A percentile compares a stretch with the other conserved stretches of the same genome.
Conservation (phyloP, 1,140 invertebrate genomes). For the Zaprionus tsacasi region DNA sequence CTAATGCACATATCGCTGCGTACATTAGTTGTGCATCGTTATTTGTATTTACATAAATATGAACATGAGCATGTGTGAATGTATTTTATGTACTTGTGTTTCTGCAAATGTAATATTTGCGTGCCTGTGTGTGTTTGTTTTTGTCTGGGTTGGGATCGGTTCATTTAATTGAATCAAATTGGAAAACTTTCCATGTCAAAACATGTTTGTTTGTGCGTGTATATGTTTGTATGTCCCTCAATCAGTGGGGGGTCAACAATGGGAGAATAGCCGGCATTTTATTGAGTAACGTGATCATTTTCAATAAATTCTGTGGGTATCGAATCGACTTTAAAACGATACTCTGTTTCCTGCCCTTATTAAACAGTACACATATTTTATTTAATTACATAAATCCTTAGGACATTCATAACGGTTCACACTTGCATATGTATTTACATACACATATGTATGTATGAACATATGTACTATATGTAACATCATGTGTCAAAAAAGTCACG, state of each 20-base stretch:
- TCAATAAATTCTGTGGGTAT: background rate
- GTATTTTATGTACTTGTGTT: background rate
- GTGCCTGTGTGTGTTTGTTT: background rate
- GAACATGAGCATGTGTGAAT: background rate
- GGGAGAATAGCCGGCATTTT: constrained; percentile 1
- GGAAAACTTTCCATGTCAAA: constrained; percentile 49
- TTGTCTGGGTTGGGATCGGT: constrained; percentile 13
- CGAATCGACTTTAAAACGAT: constrained; percentile 14
- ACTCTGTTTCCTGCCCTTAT: background rate
- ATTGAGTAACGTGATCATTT: background rate
- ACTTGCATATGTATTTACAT: background rate
- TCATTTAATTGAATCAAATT: constrained; percentile 52
- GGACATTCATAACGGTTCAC: background rate
- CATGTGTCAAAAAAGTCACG: constrained; percentile 50
- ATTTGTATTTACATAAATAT: background rate
- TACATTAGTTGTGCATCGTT: background rate
- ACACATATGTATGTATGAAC: background rate
- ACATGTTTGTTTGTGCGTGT: constrained; percentile 10
- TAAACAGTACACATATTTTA: background rate
- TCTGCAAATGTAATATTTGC: background rate
- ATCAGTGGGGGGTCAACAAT: constrained; percentile 11
- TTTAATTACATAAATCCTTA: background rate
- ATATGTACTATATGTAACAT: constrained; percentile 4
- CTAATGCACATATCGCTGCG: background rate
- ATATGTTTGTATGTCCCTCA: background rate